These are phyloP conservation scores for Melanerpes aurifrons DNA, from an alignment of 2,113 vertebrate species.

Conservation along the genomic window DNA sequence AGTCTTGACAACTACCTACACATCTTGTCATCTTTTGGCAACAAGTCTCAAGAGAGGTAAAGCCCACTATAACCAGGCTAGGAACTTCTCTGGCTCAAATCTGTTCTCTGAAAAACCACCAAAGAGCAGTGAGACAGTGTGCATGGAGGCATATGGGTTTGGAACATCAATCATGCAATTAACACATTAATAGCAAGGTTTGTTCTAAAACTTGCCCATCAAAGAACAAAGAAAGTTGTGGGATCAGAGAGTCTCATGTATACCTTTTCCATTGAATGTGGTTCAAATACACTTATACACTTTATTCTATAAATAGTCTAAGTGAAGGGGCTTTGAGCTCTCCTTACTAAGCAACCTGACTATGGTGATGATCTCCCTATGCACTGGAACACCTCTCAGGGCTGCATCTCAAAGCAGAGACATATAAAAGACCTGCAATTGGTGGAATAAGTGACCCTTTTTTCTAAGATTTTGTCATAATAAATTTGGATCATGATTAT, in stretches of 20 bases:
- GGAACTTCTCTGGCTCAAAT: background rate
- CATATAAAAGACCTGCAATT: too few relatives aligned
- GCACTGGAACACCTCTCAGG: background rate
- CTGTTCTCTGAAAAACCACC: background rate
- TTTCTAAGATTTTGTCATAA: background rate
- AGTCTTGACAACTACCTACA: background rate
- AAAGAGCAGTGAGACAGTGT: background rate
- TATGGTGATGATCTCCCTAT: background rate
- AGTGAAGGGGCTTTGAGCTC: background rate
- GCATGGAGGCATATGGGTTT: background rate
- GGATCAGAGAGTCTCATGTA: background rate
- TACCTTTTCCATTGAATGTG: background rate
- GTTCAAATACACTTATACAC: background rate
- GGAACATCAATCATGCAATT: accelerated
- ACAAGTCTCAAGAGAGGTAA: background rate
- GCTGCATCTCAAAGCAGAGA: background rate
- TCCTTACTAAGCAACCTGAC: background rate
- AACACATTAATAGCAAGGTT: accelerated
- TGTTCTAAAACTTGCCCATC: background rate
- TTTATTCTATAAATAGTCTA: background rate
- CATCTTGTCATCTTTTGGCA: too few relatives aligned
- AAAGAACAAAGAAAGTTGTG: background rate
- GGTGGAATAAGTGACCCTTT: background rate
- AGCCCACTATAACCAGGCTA: background rate
- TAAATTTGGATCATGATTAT: background rate